These are phyloP conservation scores for Rynchops niger DNA, from an alignment of 2,113 vertebrate genomes.

Conservation along the genomic window DNA sequence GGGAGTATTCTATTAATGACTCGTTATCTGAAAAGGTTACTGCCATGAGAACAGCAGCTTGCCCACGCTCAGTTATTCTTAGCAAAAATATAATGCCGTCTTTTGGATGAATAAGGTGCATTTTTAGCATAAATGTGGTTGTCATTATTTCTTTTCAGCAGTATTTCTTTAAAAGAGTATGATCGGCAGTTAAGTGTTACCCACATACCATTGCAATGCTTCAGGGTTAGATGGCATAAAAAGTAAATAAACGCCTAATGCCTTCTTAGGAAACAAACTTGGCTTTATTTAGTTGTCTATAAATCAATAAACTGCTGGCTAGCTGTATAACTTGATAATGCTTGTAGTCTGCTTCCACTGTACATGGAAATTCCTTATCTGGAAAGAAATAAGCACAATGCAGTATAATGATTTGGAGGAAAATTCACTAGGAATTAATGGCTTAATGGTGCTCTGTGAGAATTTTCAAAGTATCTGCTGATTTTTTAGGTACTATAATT, in stretches of 20 bases:
- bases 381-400: neutral
- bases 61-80: neutral
- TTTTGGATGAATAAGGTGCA: neutral
- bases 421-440: neutral
- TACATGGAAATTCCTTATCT: neutral
- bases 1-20: neutral
- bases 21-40: neutral
- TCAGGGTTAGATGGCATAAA: neutral
- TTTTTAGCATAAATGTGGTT: neutral
- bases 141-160: neutral
- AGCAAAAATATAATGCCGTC: neutral
- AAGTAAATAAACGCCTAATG: neutral
- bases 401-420: neutral
- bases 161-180: neutral
- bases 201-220: neutral
- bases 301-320: neutral
- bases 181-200: neutral
- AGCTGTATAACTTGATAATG: neutral
- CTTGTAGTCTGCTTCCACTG: neutral
- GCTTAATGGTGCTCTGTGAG: rapidly evolving
- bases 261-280: neutral
- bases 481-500: neutral
- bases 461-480: neutral
- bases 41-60: neutral
- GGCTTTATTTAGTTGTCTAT: neutral